These are phyloP conservation scores for Synergus japonicus DNA, from an alignment of 2,888 invertebrate genomes.

Conservation along the genomic window DNA sequence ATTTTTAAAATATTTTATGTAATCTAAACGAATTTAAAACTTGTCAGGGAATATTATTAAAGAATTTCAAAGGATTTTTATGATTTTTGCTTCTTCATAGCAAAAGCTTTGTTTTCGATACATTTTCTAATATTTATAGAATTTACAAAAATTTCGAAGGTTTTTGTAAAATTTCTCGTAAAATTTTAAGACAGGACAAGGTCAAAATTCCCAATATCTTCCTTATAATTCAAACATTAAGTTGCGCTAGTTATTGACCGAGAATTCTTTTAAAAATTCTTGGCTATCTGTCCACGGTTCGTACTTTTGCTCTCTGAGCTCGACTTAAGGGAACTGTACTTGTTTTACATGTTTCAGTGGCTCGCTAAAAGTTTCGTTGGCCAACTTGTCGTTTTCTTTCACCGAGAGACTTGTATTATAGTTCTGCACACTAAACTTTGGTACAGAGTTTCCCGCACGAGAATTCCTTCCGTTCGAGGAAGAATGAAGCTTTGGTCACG, in stretches of 20 bases:
- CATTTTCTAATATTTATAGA: no score
- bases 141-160: no score
- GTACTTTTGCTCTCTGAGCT: neutral
- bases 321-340: neutral
- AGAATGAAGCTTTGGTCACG: conserved; percentile 28
- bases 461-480: neutral
- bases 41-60: no score
- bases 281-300: neutral
- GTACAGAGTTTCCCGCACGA: conserved; percentile 4
- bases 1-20: no score
- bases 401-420: neutral
- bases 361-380: conserved; percentile 16
- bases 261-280: neutral
- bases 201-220: neutral
- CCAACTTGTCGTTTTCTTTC: neutral
- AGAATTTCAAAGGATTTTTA: no score
- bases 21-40: no score
- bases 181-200: no score
- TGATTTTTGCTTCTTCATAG: no score
- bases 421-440: neutral
- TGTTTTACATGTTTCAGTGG: conserved; percentile 38
- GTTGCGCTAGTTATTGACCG: neutral
- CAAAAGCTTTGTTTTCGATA: no score
- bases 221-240: neutral
- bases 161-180: no score